Percentiles rank a stretch among this genome's conserved stretches.
phyloP scores from a whole-genome alignment of 2,113 vertebrate species.

The Hippocampus mohnikei region DNA sequence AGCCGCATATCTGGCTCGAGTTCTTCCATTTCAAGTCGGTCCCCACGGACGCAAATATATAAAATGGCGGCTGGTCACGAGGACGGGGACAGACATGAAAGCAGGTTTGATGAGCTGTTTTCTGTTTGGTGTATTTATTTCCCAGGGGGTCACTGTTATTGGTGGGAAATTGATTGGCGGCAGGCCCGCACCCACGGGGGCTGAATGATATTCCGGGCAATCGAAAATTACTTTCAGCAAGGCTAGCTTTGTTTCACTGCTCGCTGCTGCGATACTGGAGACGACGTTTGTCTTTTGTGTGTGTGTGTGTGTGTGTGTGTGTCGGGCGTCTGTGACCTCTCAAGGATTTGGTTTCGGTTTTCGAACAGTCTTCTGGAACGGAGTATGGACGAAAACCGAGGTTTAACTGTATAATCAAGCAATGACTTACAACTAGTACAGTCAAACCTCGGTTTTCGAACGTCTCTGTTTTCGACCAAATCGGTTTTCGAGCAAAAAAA shows the following conservation, averaged over 20 bases:
- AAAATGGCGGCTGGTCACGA: slow-evolving; percentile 65
- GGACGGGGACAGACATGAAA: slow-evolving; percentile 55
- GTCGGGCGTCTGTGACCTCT: neutral
- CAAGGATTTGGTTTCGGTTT: too few species aligned
- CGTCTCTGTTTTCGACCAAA: too few species aligned
- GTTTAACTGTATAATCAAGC: too few species aligned
- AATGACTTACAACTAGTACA: too few species aligned
- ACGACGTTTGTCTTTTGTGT: slow-evolving; percentile 10
- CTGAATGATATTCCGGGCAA: slow-evolving; percentile 38
- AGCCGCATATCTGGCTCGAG: slow-evolving; percentile 8
- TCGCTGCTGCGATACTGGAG: slow-evolving; percentile 32
- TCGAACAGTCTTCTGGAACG: too few species aligned
- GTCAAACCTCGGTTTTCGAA: too few species aligned
- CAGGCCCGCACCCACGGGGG: slow-evolving; percentile 26
- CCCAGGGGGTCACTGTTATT: slow-evolving; percentile 58
- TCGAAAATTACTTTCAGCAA: slow-evolving; percentile 42
- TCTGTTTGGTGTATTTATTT: slow-evolving; percentile 49
- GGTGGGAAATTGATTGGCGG: slow-evolving; percentile 66
- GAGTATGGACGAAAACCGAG: too few species aligned
- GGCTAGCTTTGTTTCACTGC: slow-evolving; percentile 44
- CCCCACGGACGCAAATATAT: slow-evolving; percentile 29
- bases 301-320: neutral
- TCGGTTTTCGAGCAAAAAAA: too few species aligned
- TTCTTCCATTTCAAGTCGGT: slow-evolving; percentile 23
- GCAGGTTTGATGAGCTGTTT: slow-evolving; percentile 66